These are phyloP conservation scores for Hydrocynus forskahlii DNA, from an alignment of 2,797 vertebrate species.

Conservation along the genomic window DNA sequence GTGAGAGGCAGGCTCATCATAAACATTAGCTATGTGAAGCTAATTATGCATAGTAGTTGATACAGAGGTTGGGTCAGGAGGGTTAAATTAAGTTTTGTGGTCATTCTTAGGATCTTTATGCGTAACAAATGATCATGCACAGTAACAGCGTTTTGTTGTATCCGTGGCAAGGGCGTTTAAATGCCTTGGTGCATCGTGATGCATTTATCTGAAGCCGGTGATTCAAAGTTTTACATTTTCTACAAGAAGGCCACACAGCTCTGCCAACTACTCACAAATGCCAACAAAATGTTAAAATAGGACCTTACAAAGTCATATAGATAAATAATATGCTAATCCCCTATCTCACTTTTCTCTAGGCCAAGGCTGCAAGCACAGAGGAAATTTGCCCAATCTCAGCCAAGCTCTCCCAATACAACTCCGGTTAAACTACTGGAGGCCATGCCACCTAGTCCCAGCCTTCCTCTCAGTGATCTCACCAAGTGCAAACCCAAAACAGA, in stretches of 20 bases:
- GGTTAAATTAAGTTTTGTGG: background rate
- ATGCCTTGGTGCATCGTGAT: too few species aligned
- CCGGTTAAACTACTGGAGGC: slow-evolving; percentile 85
- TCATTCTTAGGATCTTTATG: too few species aligned
- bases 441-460: slow-evolving; percentile 80
- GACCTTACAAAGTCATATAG: too few species aligned
- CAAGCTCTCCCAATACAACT: slow-evolving; percentile 89
- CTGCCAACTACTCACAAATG: background rate
- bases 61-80: background rate
- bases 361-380: slow-evolving; percentile 96
- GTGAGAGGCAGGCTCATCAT: background rate
- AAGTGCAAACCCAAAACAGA: slow-evolving; percentile 95
- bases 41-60: background rate
- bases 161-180: too few species aligned
- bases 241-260: too few species aligned
- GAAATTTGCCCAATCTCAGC: slow-evolving; percentile 97
- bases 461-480: slow-evolving; percentile 88
- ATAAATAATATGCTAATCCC: background rate
- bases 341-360: slow-evolving; percentile 67
- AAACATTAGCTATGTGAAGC: background rate
- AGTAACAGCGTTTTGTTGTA: too few species aligned
- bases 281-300: background rate
- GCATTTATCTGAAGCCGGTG: too few species aligned
- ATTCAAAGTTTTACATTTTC: too few species aligned
- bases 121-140: too few species aligned